Conservation (phyloP, 1,140 invertebrate species). For the Leptopilina clavipes region DNA sequence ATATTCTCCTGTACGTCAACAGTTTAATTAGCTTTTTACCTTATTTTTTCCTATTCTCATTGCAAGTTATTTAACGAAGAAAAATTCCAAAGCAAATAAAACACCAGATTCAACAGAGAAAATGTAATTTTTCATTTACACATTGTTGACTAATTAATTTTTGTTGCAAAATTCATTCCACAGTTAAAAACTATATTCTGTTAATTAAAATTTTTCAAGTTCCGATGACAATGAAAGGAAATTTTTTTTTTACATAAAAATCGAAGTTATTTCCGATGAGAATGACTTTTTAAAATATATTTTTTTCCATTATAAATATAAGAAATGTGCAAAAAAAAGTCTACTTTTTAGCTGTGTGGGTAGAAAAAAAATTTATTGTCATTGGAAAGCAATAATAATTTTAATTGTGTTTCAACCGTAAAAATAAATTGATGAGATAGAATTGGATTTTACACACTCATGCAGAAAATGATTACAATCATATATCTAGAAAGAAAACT, state of each 20-base stretch:
- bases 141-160: too few species aligned
- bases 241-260: too few species aligned
- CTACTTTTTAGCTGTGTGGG: not conserved
- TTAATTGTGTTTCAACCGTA: constrained; percentile 5
- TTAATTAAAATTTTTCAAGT: not conserved
- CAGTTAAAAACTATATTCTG: not conserved
- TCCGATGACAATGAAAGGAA: too few species aligned
- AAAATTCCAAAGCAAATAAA: not conserved
- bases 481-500: not conserved
- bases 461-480: constrained; percentile 30
- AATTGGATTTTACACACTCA: constrained; percentile 18
- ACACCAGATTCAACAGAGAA: too few species aligned
- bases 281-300: not conserved
- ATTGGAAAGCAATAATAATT: constrained; percentile 21
- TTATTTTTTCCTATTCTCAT: not conserved
- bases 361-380: not conserved
- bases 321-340: not conserved
- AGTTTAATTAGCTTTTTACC: not conserved
- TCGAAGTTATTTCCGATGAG: too few species aligned
- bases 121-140: too few species aligned
- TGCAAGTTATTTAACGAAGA: not conserved
- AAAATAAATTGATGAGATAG: constrained; percentile 25
- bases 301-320: not conserved
- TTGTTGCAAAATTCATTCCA: too few species aligned
- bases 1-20: constrained; percentile 12